Evolutionary conservation across 2,888 invertebrate species (phyloP), one percentile per base, ranked within the genome.

Genomic region (Macrostomum cliftonense): DNA sequence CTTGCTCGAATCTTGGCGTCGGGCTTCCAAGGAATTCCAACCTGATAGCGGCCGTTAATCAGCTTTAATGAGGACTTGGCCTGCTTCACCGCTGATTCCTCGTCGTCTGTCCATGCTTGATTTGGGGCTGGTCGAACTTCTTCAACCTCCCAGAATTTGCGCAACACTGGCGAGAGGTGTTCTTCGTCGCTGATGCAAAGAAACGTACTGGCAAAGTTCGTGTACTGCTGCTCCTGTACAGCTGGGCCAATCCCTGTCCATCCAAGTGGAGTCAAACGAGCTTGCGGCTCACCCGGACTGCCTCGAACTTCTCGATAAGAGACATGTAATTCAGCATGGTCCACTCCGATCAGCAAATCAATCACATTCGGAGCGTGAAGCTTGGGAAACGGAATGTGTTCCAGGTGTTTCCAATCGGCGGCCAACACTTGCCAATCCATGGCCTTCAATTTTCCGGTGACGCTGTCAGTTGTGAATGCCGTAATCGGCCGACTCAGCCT

Each of bases 301-400:
- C 28, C 28, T 2, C 28, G 28, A 28, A 28, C 28, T 28, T 28
- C 28, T 28, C 28, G 28, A 28, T 36, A 12, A 4, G 45, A 46
- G 2, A 36, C 14, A 12, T 17, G 21, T 21, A 37, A 37, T 7
- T 50, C 50, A 2, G 36, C 50, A 50, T 49, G 20, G 16, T 50
- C 50, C 12, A 49, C n/a, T 37, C 49, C 49, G 2, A 50, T 50
- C n/a, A 50, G 17, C 16, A 50, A 13, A 16, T 49, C 49, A 2
- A 49, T 20, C 2, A 50, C 4, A 12, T 46, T 49, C 14, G 19
- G 14, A 9, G n/a, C 19, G 4, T n/a, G n/a, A 2, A 48, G 13
- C 13, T 21, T 42, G 12, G 47, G 47, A 47, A 47, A 47, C 12
- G 21, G 36, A 12, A 47, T 45, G 2, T 19, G 28, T 9, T 20